phyloP scores from a whole-genome alignment of 2,797 vertebrate genomes.

The Carapus acus region DNA sequence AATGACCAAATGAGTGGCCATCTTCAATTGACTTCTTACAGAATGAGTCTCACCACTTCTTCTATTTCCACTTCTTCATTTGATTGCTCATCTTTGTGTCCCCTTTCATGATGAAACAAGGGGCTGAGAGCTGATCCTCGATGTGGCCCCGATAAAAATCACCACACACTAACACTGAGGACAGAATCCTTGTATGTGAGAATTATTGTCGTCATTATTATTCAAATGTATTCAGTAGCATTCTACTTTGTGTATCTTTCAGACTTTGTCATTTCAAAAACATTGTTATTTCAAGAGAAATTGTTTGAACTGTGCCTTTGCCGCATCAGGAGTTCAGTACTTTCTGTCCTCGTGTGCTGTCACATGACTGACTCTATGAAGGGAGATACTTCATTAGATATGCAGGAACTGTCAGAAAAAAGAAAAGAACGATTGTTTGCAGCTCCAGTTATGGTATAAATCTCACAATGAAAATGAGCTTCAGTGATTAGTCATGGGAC shows the following conservation, averaged over 20 bases:
- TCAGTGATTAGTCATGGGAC: not conserved
- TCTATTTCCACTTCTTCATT: no score
- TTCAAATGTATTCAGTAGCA: no score
- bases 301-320: not conserved
- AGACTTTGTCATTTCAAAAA: not conserved
- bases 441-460: not conserved
- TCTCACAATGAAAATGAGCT: not conserved
- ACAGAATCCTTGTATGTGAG: no score
- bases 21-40: no score
- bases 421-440: constrained; percentile 16
- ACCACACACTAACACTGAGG: no score
- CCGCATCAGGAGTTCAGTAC: constrained; percentile 36
- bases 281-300: not conserved
- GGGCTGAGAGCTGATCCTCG: no score
- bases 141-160: no score
- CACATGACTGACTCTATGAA: constrained; percentile 28
- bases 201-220: no score
- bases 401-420: not conserved
- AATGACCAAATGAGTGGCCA: no score
- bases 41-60: no score
- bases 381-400: constrained; percentile 22
- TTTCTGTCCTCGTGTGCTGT: constrained; percentile 43
- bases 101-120: no score
- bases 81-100: no score
- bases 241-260: not conserved